Conservation (phyloP, 2,888 invertebrate genomes). For the Ornithoptera priamus region DNA sequence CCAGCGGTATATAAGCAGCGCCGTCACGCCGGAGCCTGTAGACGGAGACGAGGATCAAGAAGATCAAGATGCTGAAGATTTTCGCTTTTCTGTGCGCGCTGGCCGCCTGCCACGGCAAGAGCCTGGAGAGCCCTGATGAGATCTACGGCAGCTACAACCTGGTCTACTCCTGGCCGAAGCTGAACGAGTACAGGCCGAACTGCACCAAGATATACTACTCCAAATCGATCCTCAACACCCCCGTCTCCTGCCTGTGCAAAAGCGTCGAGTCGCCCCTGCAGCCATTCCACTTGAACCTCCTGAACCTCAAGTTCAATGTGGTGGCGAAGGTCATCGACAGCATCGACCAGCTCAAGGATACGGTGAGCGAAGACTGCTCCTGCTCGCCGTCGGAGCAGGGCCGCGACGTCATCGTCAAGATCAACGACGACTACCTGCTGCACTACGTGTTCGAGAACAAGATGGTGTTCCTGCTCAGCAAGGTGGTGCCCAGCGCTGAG, state of each 20-base stretch:
- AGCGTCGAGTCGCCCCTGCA: neutral
- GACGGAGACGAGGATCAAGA: neutral
- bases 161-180: neutral
- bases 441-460: neutral
- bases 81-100: neutral
- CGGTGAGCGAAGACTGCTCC: neutral
- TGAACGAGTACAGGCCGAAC: neutral
- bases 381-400: neutral
- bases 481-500: neutral
- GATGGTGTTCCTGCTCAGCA: neutral
- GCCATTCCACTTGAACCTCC: neutral
- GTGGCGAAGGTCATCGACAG: neutral
- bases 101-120: neutral
- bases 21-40: too few relatives aligned
- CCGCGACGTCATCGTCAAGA: neutral
- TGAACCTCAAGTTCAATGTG: neutral
- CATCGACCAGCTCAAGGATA: neutral
- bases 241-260: neutral
- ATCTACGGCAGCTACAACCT: neutral
- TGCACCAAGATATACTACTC: neutral
- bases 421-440: neutral
- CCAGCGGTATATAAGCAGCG: neutral
- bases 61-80: neutral
- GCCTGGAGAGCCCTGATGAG: neutral
- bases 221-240: neutral